Percentiles rank a stretch among this genome's conserved stretches.
Conservation (phyloP, 2,113 vertebrate genomes). For the Melanotaenia duboulayi region DNA sequence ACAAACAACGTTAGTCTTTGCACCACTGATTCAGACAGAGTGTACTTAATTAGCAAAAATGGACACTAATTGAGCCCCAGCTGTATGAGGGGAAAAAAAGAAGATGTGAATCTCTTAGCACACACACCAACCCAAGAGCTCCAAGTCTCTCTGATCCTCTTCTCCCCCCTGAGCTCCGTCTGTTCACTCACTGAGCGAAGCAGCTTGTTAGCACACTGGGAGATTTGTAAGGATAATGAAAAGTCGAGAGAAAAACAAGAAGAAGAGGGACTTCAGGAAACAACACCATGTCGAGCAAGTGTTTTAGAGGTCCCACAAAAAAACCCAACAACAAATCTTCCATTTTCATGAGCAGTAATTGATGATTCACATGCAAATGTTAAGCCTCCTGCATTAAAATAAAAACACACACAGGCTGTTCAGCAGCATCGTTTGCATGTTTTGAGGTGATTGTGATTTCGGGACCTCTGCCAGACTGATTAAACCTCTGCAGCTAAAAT, state of each 20-base stretch:
- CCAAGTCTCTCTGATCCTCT: conserved; percentile 74
- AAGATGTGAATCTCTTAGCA: conserved; percentile 68
- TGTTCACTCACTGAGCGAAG: conserved; percentile 71
- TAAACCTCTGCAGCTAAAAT: conserved; percentile 32
- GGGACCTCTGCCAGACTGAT: conserved; percentile 45
- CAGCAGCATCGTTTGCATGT: conserved; percentile 23
- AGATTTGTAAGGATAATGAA: conserved; percentile 80
- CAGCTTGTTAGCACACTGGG: conserved; percentile 77
- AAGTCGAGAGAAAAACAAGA: conserved; percentile 54
- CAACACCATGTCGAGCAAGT: conserved; percentile 24
- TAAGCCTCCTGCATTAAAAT: not conserved
- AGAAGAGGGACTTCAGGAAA: conserved; percentile 40
- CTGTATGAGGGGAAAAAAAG: conserved; percentile 61
- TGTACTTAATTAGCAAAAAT: conserved; percentile 80
- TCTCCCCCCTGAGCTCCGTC: conserved; percentile 71
- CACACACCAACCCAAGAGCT: conserved; percentile 74
- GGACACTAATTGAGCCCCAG: conserved; percentile 82
- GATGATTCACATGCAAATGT: conserved; percentile 22
- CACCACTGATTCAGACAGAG: conserved; percentile 73
- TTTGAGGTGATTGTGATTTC: conserved; percentile 40
- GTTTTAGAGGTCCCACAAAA: not conserved
- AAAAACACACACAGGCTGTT: conserved; percentile 7
- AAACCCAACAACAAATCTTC: not conserved
- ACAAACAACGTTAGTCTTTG: conserved; percentile 79
- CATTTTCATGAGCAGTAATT: not conserved